phyloP scores from a whole-genome alignment of 2,113 vertebrate genomes.

The Tachysurus fulvidraco region DNA sequence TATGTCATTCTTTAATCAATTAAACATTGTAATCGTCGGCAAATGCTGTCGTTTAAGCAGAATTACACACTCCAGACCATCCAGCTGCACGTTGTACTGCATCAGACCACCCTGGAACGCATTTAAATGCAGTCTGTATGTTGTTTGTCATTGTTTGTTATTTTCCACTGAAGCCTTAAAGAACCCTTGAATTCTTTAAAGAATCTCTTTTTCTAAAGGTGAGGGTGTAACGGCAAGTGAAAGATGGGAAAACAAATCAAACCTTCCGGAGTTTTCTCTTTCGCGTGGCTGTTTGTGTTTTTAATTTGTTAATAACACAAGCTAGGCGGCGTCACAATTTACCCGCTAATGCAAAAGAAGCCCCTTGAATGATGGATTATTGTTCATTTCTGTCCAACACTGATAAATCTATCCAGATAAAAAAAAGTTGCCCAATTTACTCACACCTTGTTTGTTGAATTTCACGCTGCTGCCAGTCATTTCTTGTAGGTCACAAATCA shows the following conservation, averaged over 20 bases:
- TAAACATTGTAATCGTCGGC: neutral
- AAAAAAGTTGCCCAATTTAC: neutral
- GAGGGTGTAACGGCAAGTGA: neutral
- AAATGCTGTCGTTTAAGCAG: neutral
- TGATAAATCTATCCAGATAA: neutral
- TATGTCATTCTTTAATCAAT: neutral
- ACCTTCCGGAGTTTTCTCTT: neutral
- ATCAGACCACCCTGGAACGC: neutral
- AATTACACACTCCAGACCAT: neutral
- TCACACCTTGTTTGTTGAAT: neutral
- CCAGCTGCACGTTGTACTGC: neutral
- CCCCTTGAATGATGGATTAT: neutral
- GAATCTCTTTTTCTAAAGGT: neutral
- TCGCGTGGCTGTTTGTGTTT: neutral
- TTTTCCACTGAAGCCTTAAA: neutral
- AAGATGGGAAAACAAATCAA: neutral
- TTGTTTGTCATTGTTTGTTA: neutral
- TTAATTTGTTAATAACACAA: neutral
- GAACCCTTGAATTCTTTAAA: neutral
- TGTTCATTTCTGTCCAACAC: neutral
- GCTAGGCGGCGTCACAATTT: neutral
- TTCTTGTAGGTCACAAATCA: neutral
- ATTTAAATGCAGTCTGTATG: neutral
- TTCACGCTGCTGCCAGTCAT: neutral
- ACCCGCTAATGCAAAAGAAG: neutral